These are phyloP conservation scores for Morpho achilles DNA, from an alignment of 2,888 invertebrate species.

Conservation along the genomic window DNA sequence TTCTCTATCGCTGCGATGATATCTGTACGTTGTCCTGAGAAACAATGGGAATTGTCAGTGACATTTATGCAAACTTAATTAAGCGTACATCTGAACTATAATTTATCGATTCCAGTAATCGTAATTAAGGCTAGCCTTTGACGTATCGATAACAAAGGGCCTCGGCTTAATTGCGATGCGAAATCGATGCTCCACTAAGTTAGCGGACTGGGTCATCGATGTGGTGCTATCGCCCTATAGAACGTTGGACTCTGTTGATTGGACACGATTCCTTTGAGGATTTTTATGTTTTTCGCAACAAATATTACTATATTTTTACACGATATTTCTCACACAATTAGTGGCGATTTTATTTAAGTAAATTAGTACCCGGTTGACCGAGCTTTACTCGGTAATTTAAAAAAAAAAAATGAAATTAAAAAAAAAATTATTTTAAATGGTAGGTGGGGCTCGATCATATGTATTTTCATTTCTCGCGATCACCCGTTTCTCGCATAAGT, in stretches of 20 bases:
- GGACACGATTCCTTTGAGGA: too few species aligned
- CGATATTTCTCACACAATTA: too few species aligned
- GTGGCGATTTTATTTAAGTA: too few species aligned
- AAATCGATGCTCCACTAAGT: slow-evolving; percentile 69
- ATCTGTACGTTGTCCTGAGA: slow-evolving; percentile 19
- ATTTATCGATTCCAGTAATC: slow-evolving; percentile 32
- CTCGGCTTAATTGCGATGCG: slow-evolving; percentile 59
- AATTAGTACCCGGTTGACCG: too few species aligned
- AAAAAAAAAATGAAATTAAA: too few species aligned
- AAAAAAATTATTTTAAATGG: too few species aligned
- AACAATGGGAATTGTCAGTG: slow-evolving; percentile 27
- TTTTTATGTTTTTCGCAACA: too few species aligned
- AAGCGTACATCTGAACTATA: slow-evolving; percentile 33
- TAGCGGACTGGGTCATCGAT: slow-evolving; percentile 63
- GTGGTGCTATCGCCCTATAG: slow-evolving; percentile 1
- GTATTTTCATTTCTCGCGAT: too few species aligned
- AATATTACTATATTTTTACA: too few species aligned
- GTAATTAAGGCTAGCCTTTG: slow-evolving; percentile 35
- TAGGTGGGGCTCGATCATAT: too few species aligned
- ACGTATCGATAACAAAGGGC: slow-evolving; percentile 35
- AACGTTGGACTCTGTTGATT: slow-evolving; percentile 1
- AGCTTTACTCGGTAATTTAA: too few species aligned
- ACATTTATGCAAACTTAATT: slow-evolving; percentile 37
- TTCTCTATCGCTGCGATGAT: slow-evolving; percentile 7
- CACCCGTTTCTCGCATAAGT: too few species aligned